Evolutionary conservation across 2,113 vertebrate genomes (phyloP).

Genomic region (Neofelis nebulosa): DNA sequence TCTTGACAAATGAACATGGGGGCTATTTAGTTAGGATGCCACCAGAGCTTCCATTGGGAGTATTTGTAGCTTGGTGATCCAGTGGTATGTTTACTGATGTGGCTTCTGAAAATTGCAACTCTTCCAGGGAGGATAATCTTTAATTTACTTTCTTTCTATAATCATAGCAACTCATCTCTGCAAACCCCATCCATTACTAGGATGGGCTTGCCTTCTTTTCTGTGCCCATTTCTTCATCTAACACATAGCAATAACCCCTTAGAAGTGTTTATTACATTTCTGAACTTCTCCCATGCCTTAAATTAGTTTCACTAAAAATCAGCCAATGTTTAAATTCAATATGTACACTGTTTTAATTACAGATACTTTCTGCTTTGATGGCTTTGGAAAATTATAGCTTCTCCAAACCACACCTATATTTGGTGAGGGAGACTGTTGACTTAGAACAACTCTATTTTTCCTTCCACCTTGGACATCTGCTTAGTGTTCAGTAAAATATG

Average conservation of each 20-base stretch:
- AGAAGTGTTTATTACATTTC: slow-evolving; percentile 9
- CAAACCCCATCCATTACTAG: background rate
- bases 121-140: background rate
- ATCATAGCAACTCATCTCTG: background rate
- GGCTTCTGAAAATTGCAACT: background rate
- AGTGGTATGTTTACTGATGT: background rate
- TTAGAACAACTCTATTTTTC: background rate
- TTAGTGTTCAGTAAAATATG: slow-evolving; percentile 1
- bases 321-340: slow-evolving; percentile 57
- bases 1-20: background rate
- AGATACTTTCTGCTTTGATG: slow-evolving; percentile 61
- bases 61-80: background rate
- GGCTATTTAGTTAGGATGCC: background rate
- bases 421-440: slow-evolving; percentile 34
- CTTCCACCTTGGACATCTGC: slow-evolving; percentile 39
- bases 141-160: slow-evolving; percentile 37
- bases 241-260: background rate
- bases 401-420: slow-evolving; percentile 66
- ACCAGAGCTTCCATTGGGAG: background rate
- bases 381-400: slow-evolving; percentile 63
- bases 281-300: slow-evolving; percentile 34
- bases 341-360: slow-evolving; percentile 60
- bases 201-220: background rate
- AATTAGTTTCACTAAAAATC: slow-evolving; percentile 51
- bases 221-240: background rate